Evolutionary conservation across 2,113 vertebrate species (phyloP).

Genomic region (Engraulis encrasicolus): DNA sequence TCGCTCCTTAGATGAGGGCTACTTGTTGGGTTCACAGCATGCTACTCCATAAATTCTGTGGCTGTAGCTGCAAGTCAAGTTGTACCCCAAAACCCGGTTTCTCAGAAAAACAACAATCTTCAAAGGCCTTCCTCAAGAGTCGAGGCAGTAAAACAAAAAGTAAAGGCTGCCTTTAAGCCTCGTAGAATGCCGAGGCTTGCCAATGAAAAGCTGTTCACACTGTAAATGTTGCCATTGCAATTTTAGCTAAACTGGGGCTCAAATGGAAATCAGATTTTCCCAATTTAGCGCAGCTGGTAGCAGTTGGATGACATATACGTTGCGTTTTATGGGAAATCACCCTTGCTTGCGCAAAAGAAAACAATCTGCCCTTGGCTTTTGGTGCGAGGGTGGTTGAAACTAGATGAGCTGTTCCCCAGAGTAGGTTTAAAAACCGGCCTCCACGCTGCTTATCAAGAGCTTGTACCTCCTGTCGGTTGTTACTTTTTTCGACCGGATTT

Average conservation of each 20-base stretch:
- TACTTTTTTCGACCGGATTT: not conserved
- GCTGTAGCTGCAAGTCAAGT: not conserved
- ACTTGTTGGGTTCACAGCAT: not conserved
- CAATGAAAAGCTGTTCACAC: not conserved
- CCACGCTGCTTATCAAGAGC: not conserved
- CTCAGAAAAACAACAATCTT: constrained; percentile 7
- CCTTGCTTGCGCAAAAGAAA: not conserved
- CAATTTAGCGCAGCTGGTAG: not conserved
- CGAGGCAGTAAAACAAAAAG: not conserved
- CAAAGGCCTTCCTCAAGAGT: not conserved
- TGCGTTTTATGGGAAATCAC: constrained; percentile 8
- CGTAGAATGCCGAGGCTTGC: not conserved
- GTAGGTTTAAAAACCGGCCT: not conserved
- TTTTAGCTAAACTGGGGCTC: not conserved
- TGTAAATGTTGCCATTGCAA: constrained; percentile 11
- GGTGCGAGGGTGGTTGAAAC: not conserved
- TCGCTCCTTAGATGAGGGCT: not conserved
- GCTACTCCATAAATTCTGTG: not conserved
- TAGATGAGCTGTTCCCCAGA: not conserved
- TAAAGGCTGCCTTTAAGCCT: not conserved
- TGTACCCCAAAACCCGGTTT: not conserved
- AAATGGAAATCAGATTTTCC: constrained; percentile 18
- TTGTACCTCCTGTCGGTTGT: not conserved
- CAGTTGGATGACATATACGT: constrained; percentile 19
- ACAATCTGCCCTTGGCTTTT: not conserved